A percentile compares a stretch with the other conserved stretches of the same genome.
Evolutionary conservation across 2,888 invertebrate species (phyloP).

Genomic region (Salpingus planirostris): DNA sequence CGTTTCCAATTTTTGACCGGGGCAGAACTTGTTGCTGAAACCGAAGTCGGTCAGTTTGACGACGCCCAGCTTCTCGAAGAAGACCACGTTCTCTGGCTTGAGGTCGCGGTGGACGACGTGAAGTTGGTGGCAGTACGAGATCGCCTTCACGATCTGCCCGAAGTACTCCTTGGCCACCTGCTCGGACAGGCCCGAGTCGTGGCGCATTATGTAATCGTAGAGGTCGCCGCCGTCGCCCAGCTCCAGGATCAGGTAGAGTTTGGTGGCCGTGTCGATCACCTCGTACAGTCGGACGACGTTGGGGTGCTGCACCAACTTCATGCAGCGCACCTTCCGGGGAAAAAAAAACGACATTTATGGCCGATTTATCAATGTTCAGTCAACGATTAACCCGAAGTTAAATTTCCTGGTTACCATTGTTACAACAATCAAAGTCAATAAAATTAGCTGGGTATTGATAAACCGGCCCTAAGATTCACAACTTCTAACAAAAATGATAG

Average conservation of each 20-base stretch:
- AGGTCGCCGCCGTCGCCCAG: slow-evolving; percentile 97
- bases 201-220: slow-evolving; percentile 96
- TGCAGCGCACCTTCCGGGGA: slow-evolving; percentile 79
- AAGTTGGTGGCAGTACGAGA: slow-evolving; percentile 94
- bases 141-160: slow-evolving; percentile 93
- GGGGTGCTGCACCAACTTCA: slow-evolving; percentile 99
- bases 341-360: slow-evolving; percentile 8
- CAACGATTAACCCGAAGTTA: no score
- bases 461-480: no score
- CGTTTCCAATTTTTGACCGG: slow-evolving; percentile 94
- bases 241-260: slow-evolving; percentile 93
- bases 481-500: no score
- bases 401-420: no score
- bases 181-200: slow-evolving; percentile 81
- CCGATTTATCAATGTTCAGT: no score
- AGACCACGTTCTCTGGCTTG: slow-evolving; percentile 99
- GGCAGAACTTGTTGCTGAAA: slow-evolving; percentile 90
- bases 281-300: slow-evolving; percentile 97
- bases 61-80: slow-evolving; percentile 93
- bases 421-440: no score
- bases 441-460: no score
- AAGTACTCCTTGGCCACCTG: slow-evolving; percentile 85
- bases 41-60: slow-evolving; percentile 99
- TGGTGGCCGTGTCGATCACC: slow-evolving; percentile 98
- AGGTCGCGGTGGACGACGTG: slow-evolving; percentile 85